These are phyloP conservation scores for Montifringilla adamsi DNA, from an alignment of 2,113 vertebrate genomes.

Conservation along the genomic window DNA sequence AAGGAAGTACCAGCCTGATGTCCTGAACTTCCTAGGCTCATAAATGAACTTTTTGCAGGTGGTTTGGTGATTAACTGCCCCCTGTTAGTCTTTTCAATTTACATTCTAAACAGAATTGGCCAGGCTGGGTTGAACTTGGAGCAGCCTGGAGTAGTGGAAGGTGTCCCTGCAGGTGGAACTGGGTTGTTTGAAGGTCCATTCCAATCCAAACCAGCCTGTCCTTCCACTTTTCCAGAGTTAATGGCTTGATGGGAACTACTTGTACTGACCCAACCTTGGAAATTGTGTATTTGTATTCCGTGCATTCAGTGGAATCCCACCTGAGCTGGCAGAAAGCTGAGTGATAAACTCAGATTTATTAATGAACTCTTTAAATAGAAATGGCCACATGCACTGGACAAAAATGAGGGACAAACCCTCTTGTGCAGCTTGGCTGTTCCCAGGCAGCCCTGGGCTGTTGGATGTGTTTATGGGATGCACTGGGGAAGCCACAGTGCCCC, in stretches of 20 bases:
- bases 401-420: not conserved
- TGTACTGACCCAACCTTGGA: not conserved
- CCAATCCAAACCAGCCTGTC: not conserved
- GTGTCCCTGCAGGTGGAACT: not conserved
- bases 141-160: not conserved
- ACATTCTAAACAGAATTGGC: not conserved
- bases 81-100: too few relatives aligned
- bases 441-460: too few relatives aligned
- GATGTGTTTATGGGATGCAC: not conserved
- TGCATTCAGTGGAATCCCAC: accelerated
- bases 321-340: not conserved
- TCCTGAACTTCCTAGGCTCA: not conserved
- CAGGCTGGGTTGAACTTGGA: not conserved
- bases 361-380: not conserved
- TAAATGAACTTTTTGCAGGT: too few relatives aligned
- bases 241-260: not conserved
- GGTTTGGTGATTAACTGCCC: not conserved
- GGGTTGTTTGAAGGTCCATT: not conserved
- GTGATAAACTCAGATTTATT: not conserved
- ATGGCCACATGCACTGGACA: not conserved
- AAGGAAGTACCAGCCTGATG: not conserved
- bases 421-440: not conserved
- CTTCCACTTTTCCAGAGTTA: not conserved
- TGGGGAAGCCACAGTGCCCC: not conserved
- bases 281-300: not conserved